Evolutionary conservation across 2,113 vertebrate genomes (phyloP).

Genomic region (Neoarius graeffei): DNA sequence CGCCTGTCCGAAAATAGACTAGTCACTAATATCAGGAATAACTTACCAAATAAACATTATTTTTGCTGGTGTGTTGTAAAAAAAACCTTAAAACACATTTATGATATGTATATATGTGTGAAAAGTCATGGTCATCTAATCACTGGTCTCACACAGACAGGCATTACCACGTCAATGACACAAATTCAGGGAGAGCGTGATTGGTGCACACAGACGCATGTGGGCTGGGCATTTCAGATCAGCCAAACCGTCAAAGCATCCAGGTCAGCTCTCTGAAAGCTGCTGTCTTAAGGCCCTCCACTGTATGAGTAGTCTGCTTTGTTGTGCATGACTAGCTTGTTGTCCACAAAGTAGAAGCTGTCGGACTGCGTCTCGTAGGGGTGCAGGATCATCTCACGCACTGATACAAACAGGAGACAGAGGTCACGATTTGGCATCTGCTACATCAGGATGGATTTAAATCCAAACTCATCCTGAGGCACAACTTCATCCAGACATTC

Average conservation of each 20-base stretch:
- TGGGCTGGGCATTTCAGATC: conserved; percentile 40
- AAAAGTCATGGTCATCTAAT: conserved; percentile 20
- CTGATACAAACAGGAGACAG: conserved; percentile 66
- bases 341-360: conserved; percentile 99
- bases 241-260: conserved; percentile 50
- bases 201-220: conserved; percentile 45
- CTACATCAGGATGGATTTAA: not conserved
- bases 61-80: conserved; percentile 52
- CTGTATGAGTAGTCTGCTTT: conserved; percentile 99
- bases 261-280: conserved; percentile 12
- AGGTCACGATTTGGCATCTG: not conserved
- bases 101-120: conserved; percentile 40
- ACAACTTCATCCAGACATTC: not conserved
- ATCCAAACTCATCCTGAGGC: not conserved
- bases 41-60: conserved; percentile 26
- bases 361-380: conserved; percentile 97
- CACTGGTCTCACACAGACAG: conserved; percentile 44
- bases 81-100: conserved; percentile 26
- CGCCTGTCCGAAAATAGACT: not conserved
- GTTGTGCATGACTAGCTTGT: conserved; percentile 99
- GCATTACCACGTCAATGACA: conserved; percentile 50
- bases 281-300: conserved; percentile 77
- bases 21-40: not conserved
- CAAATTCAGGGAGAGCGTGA: conserved; percentile 47
- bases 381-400: conserved; percentile 92